Evolutionary conservation across 64 coral and sea anemone species (phyloP).

Genomic region (Montipora sp.): DNA sequence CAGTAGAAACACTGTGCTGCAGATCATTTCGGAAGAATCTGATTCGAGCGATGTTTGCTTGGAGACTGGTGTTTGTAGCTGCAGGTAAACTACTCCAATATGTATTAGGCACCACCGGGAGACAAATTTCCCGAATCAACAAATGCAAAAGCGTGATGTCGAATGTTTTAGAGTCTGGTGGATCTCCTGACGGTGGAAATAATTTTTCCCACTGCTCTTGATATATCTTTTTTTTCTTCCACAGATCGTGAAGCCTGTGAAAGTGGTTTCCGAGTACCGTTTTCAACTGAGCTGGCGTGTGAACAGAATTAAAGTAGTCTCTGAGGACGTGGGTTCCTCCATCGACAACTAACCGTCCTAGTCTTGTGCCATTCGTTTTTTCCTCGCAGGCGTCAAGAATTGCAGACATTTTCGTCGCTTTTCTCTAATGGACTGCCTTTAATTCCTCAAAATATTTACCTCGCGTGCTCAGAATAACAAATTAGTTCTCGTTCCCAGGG

Average conservation of each 20-base stretch:
- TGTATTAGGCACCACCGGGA: background rate
- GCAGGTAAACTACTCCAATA: slow-evolving; percentile 36
- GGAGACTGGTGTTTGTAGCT: slow-evolving; percentile 4
- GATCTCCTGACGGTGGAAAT: slow-evolving; percentile 39
- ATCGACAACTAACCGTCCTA: background rate
- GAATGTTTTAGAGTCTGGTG: slow-evolving; percentile 25
- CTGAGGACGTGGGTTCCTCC: slow-evolving; percentile 4
- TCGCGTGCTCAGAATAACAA: too few relatives aligned
- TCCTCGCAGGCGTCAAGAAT: background rate
- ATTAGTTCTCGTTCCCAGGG: too few relatives aligned
- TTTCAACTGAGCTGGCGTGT: background rate
- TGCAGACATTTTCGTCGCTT: background rate
- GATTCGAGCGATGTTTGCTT: slow-evolving; percentile 60
- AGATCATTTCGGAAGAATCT: slow-evolving; percentile 47
- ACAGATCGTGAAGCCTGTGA: too few relatives aligned
- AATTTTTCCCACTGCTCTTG: slow-evolving; percentile 38
- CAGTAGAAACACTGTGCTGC: slow-evolving; percentile 5
- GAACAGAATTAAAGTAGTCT: background rate
- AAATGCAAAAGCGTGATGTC: slow-evolving; percentile 65
- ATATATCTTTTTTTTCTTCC: background rate
- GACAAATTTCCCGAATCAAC: slow-evolving; percentile 47
- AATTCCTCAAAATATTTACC: too few relatives aligned
- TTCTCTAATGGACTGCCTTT: too few relatives aligned
- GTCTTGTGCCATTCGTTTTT: slow-evolving; percentile 18
- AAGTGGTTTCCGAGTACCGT: background rate